These are phyloP conservation scores for Hydrolagus colliei DNA, from an alignment of 2,797 vertebrate species.

Conservation along the genomic window DNA sequence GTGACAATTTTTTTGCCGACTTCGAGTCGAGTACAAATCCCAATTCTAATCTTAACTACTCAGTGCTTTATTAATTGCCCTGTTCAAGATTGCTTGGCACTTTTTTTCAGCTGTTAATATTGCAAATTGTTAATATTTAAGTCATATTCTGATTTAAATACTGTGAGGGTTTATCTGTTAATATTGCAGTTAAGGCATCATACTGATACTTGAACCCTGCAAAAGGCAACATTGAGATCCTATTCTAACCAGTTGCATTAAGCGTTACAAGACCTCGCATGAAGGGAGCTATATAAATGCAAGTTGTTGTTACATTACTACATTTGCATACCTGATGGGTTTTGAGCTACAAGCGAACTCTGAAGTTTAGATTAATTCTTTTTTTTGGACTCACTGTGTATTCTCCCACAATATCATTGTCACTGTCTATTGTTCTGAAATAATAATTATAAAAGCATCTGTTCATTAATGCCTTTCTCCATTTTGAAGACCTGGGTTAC, in stretches of 20 bases:
- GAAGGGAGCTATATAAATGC: no score
- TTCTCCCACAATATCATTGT: no score
- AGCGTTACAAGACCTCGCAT: no score
- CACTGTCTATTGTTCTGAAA: no score
- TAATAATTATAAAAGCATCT: no score
- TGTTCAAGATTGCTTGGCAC: slow-evolving; percentile 9
- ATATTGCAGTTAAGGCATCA: neutral
- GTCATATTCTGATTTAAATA: neutral
- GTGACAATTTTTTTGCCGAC: slow-evolving; percentile 20
- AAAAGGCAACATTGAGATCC: neutral
- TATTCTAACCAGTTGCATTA: neutral
- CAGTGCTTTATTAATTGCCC: slow-evolving; percentile 19
- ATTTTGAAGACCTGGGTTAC: no score
- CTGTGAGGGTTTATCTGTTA: neutral
- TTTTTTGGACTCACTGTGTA: no score
- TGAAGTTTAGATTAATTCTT: no score
- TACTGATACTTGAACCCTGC: neutral
- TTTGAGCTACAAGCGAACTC: no score
- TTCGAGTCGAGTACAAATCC: slow-evolving; percentile 14
- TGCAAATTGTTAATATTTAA: neutral
- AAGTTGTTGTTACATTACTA: no score
- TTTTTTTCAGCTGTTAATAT: neutral
- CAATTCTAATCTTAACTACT: slow-evolving; percentile 3
- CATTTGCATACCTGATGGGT: neutral
- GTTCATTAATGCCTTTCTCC: no score